Evolutionary conservation across 2,888 invertebrate genomes (phyloP).

Genomic region (Gryllus longicercus): DNA sequence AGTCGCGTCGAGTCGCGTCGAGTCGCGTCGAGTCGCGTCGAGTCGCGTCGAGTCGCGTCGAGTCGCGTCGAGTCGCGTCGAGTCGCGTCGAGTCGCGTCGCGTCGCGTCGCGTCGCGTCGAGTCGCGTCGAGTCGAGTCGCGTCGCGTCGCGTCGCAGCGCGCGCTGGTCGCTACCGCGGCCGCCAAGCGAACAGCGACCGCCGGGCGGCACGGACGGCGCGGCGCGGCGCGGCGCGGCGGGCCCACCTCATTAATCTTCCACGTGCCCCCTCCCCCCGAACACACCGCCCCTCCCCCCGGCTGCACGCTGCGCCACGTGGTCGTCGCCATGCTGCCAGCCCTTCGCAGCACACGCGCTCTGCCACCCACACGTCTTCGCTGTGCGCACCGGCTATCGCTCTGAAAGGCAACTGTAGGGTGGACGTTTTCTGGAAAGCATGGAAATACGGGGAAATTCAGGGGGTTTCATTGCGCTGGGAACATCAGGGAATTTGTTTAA

Average conservation of each 20-base stretch:
- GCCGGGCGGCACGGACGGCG: too few relatives aligned
- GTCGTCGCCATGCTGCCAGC: neutral
- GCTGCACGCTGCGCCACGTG: neutral
- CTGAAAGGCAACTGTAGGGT: too few relatives aligned
- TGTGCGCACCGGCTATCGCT: too few relatives aligned
- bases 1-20: neutral
- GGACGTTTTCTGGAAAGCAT: too few relatives aligned
- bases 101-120: neutral
- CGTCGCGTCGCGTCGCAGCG: neutral
- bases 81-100: too few relatives aligned
- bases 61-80: neutral
- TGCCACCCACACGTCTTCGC: too few relatives aligned
- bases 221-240: neutral
- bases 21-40: neutral
- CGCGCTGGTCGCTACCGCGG: slow-evolving; percentile 12
- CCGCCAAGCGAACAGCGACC: neutral
- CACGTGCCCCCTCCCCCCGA: slow-evolving; percentile 19
- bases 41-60: neutral
- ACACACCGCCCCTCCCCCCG: neutral
- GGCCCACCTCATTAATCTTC: slow-evolving; percentile 20
- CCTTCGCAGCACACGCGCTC: too few relatives aligned
- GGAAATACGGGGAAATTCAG: too few relatives aligned
- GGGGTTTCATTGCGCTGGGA: too few relatives aligned
- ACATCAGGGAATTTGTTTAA: too few relatives aligned
- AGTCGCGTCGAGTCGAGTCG: too few relatives aligned